These are phyloP conservation scores for Mizuhopecten yessoensis DNA, from an alignment of 1,140 invertebrate genomes.

Conservation along the genomic window DNA sequence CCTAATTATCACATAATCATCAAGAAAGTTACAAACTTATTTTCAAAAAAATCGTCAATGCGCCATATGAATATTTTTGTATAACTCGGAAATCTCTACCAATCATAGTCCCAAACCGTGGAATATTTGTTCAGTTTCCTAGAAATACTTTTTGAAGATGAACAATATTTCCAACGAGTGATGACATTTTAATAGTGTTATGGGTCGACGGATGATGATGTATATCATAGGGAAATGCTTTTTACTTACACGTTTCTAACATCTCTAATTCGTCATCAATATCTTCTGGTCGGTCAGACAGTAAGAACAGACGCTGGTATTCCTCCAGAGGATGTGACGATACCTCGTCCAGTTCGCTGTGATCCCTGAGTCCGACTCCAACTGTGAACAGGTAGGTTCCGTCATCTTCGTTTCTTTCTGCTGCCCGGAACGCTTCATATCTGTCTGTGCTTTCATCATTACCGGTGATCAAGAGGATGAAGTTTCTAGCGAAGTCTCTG, in stretches of 20 bases:
- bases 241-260: neutral
- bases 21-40: too few species aligned
- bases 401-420: slow-evolving; percentile 63
- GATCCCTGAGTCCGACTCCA: slow-evolving; percentile 71
- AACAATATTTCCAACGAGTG: too few species aligned
- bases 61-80: too few species aligned
- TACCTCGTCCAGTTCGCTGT: slow-evolving; percentile 67
- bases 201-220: too few species aligned
- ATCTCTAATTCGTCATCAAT: neutral
- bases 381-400: slow-evolving; percentile 72
- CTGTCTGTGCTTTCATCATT: slow-evolving; percentile 72
- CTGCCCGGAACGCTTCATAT: slow-evolving; percentile 68
- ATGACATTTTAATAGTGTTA: too few species aligned
- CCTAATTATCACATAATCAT: too few species aligned
- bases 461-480: slow-evolving; percentile 70
- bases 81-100: too few species aligned
- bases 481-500: slow-evolving; percentile 68
- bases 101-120: too few species aligned
- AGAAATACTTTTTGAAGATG: too few species aligned
- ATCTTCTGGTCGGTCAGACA: neutral
- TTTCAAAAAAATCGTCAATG: too few species aligned
- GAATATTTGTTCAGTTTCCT: too few species aligned
- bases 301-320: slow-evolving; percentile 48
- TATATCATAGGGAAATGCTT: neutral
- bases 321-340: slow-evolving; percentile 55